These are phyloP conservation scores for human (Homo sapiens) DNA, from an alignment of 2,113 vertebrate species.

Conservation along the genomic window GRCh38 chr1:59766501-59767000, in stretches of 20 bases:
- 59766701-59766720: background rate
- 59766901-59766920: background rate
- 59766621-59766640: background rate
- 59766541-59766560: background rate
- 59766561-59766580: background rate
- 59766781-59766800: background rate
- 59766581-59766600: background rate
- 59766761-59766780: background rate
- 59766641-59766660: background rate
- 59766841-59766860: background rate
- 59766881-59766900: background rate
- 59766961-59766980: background rate
- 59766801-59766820: background rate
- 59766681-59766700: background rate
- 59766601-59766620: background rate
- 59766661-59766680: background rate
- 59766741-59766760: background rate
- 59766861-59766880: background rate
- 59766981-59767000: background rate
- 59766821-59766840: background rate
- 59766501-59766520: background rate
- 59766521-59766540: background rate
- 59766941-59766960: constrained; percentile 4
- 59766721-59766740: background rate
- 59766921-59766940: background rate